A percentile compares a stretch with the other conserved stretches of the same genome.
Conservation (phyloP, 2,888 invertebrate genomes). For the Theretra japonica region DNA sequence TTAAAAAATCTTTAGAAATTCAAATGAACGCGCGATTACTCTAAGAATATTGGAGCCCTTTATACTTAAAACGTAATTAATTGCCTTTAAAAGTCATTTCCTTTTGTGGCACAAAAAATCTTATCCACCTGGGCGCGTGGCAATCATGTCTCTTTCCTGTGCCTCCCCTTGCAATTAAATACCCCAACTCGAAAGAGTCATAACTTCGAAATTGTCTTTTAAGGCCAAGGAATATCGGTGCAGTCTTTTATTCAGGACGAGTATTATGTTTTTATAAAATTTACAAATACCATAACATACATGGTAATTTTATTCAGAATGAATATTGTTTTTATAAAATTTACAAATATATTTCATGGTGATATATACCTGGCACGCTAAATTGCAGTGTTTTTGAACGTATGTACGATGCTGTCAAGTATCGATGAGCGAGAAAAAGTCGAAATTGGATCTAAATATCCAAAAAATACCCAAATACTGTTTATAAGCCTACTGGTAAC, state of each 20-base stretch:
- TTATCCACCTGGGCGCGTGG: slow-evolving; percentile 74
- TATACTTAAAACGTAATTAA: slow-evolving; percentile 32
- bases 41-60: slow-evolving; percentile 17
- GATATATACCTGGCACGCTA: neutral
- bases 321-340: neutral
- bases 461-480: no score
- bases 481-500: no score
- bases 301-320: neutral
- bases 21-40: slow-evolving; percentile 1
- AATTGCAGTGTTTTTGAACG: no score
- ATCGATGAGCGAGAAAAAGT: no score
- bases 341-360: no score
- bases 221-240: slow-evolving; percentile 1
- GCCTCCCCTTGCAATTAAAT: slow-evolving; percentile 56
- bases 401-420: no score
- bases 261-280: neutral
- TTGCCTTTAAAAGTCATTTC: slow-evolving; percentile 59
- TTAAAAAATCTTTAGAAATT: neutral
- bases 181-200: slow-evolving; percentile 45
- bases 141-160: slow-evolving; percentile 65
- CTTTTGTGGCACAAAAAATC: slow-evolving; percentile 58
- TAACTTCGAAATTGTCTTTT: slow-evolving; percentile 36
- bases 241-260: neutral
- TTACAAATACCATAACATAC: no score
- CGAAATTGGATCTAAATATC: no score